A percentile compares a stretch with the other conserved stretches of the same genome.
Conservation (phyloP, 2,797 vertebrate species). For the Crocodylus rhombifer region DNA sequence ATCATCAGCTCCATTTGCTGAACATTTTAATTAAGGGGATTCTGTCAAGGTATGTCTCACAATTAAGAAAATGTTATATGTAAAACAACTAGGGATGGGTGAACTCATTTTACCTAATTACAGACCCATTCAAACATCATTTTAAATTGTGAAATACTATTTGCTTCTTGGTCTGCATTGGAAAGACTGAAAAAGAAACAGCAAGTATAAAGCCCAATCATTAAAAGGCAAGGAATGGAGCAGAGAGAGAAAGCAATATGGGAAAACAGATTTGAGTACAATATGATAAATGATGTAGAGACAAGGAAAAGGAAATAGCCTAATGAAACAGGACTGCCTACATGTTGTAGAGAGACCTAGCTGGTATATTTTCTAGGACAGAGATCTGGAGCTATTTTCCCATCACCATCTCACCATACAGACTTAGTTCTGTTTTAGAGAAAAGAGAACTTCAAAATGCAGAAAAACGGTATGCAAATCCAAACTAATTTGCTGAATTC, state of each 20-base stretch:
- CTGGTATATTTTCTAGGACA: not conserved
- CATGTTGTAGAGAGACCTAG: not conserved
- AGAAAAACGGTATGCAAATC: conserved; percentile 6
- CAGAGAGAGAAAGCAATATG: not conserved
- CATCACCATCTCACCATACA: not conserved
- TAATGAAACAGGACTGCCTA: not conserved
- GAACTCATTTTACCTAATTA: conserved; percentile 42
- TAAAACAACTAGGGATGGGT: conserved; percentile 22
- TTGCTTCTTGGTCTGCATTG: conserved; percentile 31
- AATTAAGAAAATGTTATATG: conserved; percentile 33
- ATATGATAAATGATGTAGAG: not conserved
- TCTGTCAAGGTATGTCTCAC: conserved; percentile 38
- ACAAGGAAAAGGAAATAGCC: not conserved
- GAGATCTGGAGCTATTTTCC: not conserved
- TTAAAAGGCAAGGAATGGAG: not conserved
- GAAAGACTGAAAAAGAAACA: not conserved
- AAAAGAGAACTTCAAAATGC: not conserved
- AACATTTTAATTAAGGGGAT: conserved; percentile 41
- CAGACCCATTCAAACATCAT: conserved; percentile 40
- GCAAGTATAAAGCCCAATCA: conserved; percentile 2
- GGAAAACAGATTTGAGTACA: not conserved
- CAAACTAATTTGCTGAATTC: conserved; percentile 30
- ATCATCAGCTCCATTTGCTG: not conserved
- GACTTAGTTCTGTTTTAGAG: not conserved
- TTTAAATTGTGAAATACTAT: conserved; percentile 44